Conservation (phyloP, 2,888 invertebrate species). For the Sminthurinus aureus region DNA sequence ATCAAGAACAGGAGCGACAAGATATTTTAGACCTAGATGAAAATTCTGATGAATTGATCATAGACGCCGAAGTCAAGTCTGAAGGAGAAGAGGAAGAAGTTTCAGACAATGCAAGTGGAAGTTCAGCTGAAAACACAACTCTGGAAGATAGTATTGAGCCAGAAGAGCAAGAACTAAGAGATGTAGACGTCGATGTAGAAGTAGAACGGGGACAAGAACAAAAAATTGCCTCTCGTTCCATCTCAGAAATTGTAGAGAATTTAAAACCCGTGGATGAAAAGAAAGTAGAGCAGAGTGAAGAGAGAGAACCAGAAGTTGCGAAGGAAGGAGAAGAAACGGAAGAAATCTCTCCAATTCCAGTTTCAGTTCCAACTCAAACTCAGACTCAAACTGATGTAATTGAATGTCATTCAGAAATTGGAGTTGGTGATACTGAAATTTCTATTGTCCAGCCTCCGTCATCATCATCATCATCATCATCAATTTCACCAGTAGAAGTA, state of each 20-base stretch:
- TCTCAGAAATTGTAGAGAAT: neutral
- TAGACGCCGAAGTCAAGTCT: conserved; percentile 35
- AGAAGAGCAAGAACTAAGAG: neutral
- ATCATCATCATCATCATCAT: neutral
- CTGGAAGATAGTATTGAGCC: neutral
- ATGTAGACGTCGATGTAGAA: neutral
- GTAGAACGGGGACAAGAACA: neutral
- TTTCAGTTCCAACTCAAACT: no score
- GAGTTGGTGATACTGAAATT: neutral
- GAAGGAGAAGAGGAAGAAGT: neutral
- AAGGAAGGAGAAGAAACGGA: neutral
- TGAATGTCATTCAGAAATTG: no score
- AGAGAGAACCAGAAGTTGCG: neutral
- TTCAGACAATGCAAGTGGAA: neutral
- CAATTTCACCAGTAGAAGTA: neutral
- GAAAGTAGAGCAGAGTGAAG: no score
- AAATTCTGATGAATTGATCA: conserved; percentile 36
- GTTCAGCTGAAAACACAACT: neutral
- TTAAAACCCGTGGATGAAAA: neutral
- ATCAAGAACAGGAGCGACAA: neutral
- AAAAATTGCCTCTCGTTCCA: neutral
- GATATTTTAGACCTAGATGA: conserved; percentile 25
- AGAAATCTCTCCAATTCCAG: no score
- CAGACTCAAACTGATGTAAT: no score
- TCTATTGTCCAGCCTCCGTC: neutral